Evolutionary conservation across 2,888 invertebrate species (phyloP), one percentile per base, ranked within the genome.

Genomic region (Acanthococcus lagerstroemiae): DNA sequence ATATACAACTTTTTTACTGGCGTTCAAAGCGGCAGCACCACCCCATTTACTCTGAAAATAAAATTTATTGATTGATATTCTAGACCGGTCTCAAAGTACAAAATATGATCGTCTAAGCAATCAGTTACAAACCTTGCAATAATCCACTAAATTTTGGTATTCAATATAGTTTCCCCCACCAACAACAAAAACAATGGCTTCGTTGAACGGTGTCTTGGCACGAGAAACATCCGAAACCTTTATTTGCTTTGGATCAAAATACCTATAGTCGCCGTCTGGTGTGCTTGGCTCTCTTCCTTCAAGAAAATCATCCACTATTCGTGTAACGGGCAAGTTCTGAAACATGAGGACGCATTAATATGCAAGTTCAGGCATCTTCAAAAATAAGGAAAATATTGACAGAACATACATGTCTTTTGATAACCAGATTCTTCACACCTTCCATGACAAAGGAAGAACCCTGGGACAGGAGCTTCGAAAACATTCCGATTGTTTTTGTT

Each of bases 391-490:
- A 21, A 61, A 50, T 26, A 55, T 22, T 46, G 26, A 56, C 26
- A 26, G 7, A 56, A 82, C 86, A 83, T 77, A 91, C 92, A 79
- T 99, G 96, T 80, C 91, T 87, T 78, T 99, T 99, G 7, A 99
- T 92, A 19, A 97, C 97, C 73, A 99, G 83, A 81, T 99, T 99
- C 78, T 96, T 95, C 0, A 97, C 96, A 44, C 96, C 99, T 78
- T 99, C 99, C 96, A 99, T 99, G 0, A 99, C 95, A 76, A 99
- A 96, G 37, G 93, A 92, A 0, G 96, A 97, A 22, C 96, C 95
- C 75, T 96, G 95, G 7, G 90, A 90, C 73, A 99, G 90, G 65
- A 99, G 81, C 77, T 97, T 99, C 7, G 95, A 94, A 78, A 99
- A 96, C 97, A 99, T 97, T 69, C 89, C 91, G 1, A 95, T 92